Base-by-base conservation (phyloP, 2,113 vertebrate genomes). In the Athene cunicularia region DNA sequence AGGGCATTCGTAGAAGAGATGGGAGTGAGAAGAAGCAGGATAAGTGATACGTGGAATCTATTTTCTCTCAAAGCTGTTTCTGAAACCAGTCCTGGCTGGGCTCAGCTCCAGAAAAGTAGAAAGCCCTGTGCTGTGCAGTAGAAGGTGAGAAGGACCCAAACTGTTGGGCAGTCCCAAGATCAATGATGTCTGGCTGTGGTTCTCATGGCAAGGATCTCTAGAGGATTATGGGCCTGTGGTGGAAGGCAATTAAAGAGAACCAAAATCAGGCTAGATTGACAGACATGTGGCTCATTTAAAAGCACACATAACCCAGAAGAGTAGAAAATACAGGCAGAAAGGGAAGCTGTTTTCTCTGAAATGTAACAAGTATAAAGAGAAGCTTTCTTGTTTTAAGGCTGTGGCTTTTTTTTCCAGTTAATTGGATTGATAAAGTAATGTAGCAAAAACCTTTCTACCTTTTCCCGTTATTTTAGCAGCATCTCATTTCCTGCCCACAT, bases 21-120 rank as follows among this genome's bases (percentile, higher is more conserved):
- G 24, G 28, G 52, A 74, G 8, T 43, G 33, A 60, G 60, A 73
- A 52, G 50, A 20, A 45, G 43, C 27, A 41, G 79, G 27, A 26
- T 27, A 33, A 82, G 50, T 32, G 18, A 43, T 55, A 28, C 1
- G 3, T 49, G 56, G 7, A 18, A 0, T n/a, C 16, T 79, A 0
- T 79, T 81, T 92, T 81, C 21, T 85, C 30, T 80, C 21, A 52
- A 21, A 81, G 17, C 26, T 68, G 14, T 81, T 74, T 85, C 30
- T 90, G 73, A 81, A 88, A 67, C 12, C 60, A n/a, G 27, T 74
- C 16, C 33, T 92, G 49, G 5, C 33, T 70, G 33, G 23, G 16
- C 19, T 62, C 9, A 59, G 14, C 14, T 7, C 11, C 17, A 37
- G 47, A 68, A 62, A 45, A 82, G 37, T 7, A 68, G 62, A 75